Percentiles rank a stretch among this genome's conserved stretches.
These are phyloP conservation scores for Lepeophtheirus nordmannii DNA, from an alignment of 2,888 invertebrate species.

Conservation along the genomic window DNA sequence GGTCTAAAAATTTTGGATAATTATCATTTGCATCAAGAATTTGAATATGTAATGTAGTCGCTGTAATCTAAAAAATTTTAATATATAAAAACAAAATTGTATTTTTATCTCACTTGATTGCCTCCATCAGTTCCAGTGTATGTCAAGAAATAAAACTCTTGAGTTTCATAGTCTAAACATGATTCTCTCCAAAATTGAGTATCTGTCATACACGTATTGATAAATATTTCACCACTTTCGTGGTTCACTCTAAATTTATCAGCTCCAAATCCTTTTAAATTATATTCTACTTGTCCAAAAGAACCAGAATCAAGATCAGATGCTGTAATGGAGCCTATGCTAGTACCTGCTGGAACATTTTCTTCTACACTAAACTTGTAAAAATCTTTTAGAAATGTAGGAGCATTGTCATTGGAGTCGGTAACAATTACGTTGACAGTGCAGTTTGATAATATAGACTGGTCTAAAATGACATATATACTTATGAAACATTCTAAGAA, in stretches of 20 bases:
- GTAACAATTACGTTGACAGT: conserved; percentile 29
- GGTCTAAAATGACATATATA: no score
- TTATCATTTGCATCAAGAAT: conserved; percentile 62
- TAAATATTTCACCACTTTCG: conserved; percentile 49
- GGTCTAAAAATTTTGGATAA: conserved; percentile 50
- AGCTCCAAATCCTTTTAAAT: conserved; percentile 59
- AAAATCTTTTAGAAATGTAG: conserved; percentile 1
- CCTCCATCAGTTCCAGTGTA: conserved; percentile 67
- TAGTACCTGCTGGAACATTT: conserved; percentile 44
- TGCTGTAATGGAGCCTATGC: conserved; percentile 43
- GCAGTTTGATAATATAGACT: conserved; percentile 26
- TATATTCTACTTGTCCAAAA: conserved; percentile 55
- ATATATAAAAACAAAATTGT: not conserved
- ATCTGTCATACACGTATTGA: conserved; percentile 35
- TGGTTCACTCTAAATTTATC: conserved; percentile 56
- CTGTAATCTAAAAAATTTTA: conserved; percentile 10
- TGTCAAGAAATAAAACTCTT: conserved; percentile 60
- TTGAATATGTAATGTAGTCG: conserved; percentile 43
- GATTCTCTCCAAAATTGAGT: conserved; percentile 22
- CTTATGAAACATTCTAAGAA: no score
- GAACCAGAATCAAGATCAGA: conserved; percentile 54
- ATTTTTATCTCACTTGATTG: conserved; percentile 34
- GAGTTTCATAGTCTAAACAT: conserved; percentile 57
- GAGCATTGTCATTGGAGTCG: conserved; percentile 39
- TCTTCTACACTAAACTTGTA: conserved; percentile 33